These are phyloP conservation scores for Panagrolaimus sp. DNA, from an alignment of 1,140 invertebrate species.

Conservation along the genomic window DNA sequence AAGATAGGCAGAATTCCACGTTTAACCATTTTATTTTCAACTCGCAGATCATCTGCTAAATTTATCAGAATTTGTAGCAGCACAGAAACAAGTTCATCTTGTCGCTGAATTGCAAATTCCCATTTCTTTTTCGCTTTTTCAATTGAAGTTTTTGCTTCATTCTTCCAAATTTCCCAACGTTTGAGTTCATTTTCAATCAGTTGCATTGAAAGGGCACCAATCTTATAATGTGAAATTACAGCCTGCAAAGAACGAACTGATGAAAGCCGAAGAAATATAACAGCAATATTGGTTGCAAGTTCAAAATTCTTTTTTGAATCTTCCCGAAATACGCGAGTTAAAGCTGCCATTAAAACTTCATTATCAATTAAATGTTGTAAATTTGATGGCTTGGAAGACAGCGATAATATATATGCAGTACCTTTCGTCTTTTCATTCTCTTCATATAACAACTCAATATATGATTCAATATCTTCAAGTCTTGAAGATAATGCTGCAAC, in stretches of 20 bases:
- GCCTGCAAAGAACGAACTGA: conserved; percentile 91
- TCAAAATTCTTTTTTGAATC: conserved; percentile 94
- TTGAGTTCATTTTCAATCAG: conserved; percentile 87
- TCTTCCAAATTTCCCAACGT: conserved; percentile 82
- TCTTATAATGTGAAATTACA: conserved; percentile 82
- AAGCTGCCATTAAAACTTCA: conserved; percentile 87
- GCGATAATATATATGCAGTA: conserved; percentile 79
- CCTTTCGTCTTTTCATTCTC: conserved; percentile 86
- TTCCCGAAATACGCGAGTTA: conserved; percentile 86
- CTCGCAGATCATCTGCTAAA: conserved; percentile 81
- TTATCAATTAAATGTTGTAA: conserved; percentile 83
- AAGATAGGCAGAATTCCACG: conserved; percentile 82
- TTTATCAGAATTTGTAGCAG: conserved; percentile 84
- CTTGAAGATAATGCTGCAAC: conserved; percentile 3
- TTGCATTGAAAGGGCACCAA: conserved; percentile 89
- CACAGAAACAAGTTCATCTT: conserved; percentile 76
- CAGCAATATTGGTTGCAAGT: conserved; percentile 88
- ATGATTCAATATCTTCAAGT: conserved; percentile 59
- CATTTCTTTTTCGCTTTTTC: conserved; percentile 66
- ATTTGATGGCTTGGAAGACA: conserved; percentile 86
- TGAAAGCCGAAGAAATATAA: conserved; percentile 94
- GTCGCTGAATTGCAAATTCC: conserved; percentile 75
- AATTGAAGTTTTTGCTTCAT: conserved; percentile 58
- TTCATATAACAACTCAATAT: conserved; percentile 93
- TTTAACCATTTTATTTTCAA: conserved; percentile 94